phyloP scores from a whole-genome alignment of 2,888 invertebrate species.

The Sinotaia quadrata region DNA sequence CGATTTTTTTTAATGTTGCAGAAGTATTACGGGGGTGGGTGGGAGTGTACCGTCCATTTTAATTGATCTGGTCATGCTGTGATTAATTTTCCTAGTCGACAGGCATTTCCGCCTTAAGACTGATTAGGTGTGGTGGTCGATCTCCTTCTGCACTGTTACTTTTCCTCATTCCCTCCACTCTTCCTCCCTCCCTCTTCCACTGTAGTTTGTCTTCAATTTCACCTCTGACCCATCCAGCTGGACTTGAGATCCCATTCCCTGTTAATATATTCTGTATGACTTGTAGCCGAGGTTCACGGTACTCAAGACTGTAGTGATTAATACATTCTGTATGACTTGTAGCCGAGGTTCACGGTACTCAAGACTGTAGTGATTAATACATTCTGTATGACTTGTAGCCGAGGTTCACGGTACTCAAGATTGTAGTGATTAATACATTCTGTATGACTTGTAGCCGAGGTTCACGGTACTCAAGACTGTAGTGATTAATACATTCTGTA shows the following conservation, averaged over 20 bases:
- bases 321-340: background rate
- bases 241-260: background rate
- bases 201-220: constrained; percentile 17
- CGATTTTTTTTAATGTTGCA: too few species aligned
- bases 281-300: background rate
- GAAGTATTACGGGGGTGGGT: too few species aligned
- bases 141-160: constrained; percentile 2
- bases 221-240: constrained; percentile 3
- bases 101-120: background rate
- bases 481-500: too few species aligned
- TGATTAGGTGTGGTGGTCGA: background rate
- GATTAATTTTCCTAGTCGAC: constrained; percentile 2
- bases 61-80: background rate
- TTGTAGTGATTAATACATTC: too few species aligned
- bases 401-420: too few species aligned
- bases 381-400: too few species aligned
- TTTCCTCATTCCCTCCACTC: background rate
- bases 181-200: background rate
- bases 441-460: too few species aligned
- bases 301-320: background rate
- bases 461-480: too few species aligned
- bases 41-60: background rate
- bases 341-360: background rate
- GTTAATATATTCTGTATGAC: background rate
- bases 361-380: too few species aligned